These are phyloP conservation scores for Creontiades dilutus DNA, from an alignment of 2,888 invertebrate genomes.

Conservation along the genomic window DNA sequence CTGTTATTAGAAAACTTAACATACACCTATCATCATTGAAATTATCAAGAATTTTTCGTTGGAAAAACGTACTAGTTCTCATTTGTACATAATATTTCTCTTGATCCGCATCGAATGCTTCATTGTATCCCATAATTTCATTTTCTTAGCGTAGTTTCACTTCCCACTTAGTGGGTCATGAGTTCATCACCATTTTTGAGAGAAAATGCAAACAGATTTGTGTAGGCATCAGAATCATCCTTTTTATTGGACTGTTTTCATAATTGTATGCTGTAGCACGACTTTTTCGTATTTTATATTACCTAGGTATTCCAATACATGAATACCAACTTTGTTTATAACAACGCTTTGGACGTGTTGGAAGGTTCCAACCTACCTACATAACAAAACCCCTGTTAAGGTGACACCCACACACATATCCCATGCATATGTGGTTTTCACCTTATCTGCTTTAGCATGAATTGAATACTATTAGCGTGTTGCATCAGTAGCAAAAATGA, in stretches of 20 bases:
- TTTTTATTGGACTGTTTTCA: no score
- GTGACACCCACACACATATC: slow-evolving; percentile 15
- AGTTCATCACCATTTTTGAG: slow-evolving; percentile 30
- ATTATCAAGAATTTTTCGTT: background rate
- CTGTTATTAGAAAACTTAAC: background rate
- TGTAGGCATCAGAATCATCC: no score
- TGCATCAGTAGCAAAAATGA: no score
- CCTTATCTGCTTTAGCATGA: background rate
- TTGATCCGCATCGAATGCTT: background rate
- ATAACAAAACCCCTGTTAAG: background rate
- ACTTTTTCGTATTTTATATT: background rate
- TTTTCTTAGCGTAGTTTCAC: slow-evolving; percentile 42
- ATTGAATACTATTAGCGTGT: background rate
- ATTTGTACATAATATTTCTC: background rate
- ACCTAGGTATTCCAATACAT: no score
- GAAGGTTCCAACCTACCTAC: background rate
- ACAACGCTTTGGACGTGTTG: background rate
- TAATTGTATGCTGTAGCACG: background rate
- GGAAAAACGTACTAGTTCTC: background rate
- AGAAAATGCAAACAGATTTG: slow-evolving; percentile 56
- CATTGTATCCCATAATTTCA: slow-evolving; percentile 8
- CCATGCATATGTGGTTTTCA: background rate
- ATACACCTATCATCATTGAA: background rate
- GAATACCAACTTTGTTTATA: no score
- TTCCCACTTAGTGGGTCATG: slow-evolving; percentile 55